Percentiles rank a stretch among this genome's conserved stretches.
These are phyloP conservation scores for Phortica okadai DNA, from an alignment of 2,888 invertebrate genomes.

Conservation along the genomic window DNA sequence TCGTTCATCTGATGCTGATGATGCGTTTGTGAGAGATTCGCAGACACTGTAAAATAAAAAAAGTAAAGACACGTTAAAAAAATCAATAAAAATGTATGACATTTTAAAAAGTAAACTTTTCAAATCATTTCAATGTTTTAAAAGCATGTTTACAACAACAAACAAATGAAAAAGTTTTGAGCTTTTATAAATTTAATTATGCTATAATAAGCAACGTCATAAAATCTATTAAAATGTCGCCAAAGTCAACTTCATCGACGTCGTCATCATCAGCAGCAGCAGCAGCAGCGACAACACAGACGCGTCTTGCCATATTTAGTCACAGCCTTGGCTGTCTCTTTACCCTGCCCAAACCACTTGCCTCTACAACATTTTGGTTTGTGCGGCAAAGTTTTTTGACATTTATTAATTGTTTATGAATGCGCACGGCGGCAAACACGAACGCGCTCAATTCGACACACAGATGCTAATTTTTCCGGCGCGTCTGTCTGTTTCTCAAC, in stretches of 20 bases:
- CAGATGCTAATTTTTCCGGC: slow-evolving; percentile 59
- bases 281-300: background rate
- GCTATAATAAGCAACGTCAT: slow-evolving; percentile 41
- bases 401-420: slow-evolving; percentile 65
- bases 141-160: slow-evolving; percentile 60
- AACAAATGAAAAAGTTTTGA: slow-evolving; percentile 12
- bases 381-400: slow-evolving; percentile 61
- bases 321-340: background rate
- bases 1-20: slow-evolving; percentile 79
- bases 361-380: slow-evolving; percentile 14
- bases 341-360: background rate
- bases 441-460: slow-evolving; percentile 58
- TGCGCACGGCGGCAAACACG: slow-evolving; percentile 30
- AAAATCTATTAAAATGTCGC: slow-evolving; percentile 48
- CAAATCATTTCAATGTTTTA: slow-evolving; percentile 47
- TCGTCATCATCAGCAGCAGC: background rate
- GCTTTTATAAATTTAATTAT: slow-evolving; percentile 55
- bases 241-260: slow-evolving; percentile 33
- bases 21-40: slow-evolving; percentile 81
- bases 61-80: slow-evolving; percentile 38
- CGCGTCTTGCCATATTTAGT: background rate
- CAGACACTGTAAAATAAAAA: slow-evolving; percentile 81
- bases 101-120: slow-evolving; percentile 49
- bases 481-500: background rate
- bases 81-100: background rate